These are phyloP conservation scores for Podargus strigoides DNA, from an alignment of 2,797 vertebrate species.

Conservation along the genomic window DNA sequence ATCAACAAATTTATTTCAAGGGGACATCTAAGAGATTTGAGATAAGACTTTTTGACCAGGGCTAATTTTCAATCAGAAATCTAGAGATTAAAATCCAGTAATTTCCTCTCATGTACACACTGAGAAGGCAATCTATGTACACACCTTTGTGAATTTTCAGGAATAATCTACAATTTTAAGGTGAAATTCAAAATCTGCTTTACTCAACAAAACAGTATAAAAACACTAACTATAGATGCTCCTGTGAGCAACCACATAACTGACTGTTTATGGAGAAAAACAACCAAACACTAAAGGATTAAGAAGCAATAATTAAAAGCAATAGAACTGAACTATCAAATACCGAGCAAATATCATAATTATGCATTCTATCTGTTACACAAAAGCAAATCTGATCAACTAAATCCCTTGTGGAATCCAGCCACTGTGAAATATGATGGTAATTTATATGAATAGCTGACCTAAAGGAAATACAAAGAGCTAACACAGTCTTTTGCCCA, in stretches of 20 bases:
- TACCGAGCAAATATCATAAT: not conserved
- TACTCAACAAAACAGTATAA: not conserved
- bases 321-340: not conserved
- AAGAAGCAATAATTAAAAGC: slow-evolving; percentile 16
- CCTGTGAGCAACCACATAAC: not conserved
- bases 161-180: not conserved
- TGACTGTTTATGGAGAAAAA: not conserved
- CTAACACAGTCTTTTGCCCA: not conserved
- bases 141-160: not conserved
- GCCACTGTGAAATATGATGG: not conserved
- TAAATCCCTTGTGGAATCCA: not conserved
- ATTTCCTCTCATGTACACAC: not conserved
- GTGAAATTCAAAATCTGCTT: not conserved
- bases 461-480: not conserved
- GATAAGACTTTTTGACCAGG: not conserved
- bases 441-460: not conserved
- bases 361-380: not conserved
- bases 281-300: not conserved
- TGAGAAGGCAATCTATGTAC: not conserved
- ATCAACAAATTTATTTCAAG: not conserved
- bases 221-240: not conserved
- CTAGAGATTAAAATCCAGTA: not conserved
- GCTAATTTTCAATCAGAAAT: not conserved
- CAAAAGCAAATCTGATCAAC: not conserved
- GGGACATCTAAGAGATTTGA: not conserved